phyloP scores from a whole-genome alignment of 2,888 invertebrate species.

The Zaprionus lineosus region DNA sequence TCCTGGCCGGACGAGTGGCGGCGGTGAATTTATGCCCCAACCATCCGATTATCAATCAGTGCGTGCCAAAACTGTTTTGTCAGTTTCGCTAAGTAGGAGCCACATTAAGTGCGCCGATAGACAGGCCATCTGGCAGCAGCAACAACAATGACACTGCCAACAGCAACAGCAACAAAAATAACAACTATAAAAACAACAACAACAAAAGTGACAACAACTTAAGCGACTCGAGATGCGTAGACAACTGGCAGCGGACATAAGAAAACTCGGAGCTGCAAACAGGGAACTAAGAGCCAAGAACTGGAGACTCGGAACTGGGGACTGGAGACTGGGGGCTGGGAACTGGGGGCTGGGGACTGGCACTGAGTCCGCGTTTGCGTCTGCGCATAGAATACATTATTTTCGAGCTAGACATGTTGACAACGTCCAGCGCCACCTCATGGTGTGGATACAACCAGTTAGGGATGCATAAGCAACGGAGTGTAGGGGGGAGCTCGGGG shows the following conservation, averaged over 20 bases:
- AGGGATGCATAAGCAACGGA: slow-evolving; percentile 46
- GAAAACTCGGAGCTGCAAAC: too few species aligned
- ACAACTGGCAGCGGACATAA: slow-evolving; percentile 21
- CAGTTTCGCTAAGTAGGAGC: slow-evolving; percentile 72
- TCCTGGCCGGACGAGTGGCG: slow-evolving; percentile 18
- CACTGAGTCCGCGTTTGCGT: slow-evolving; percentile 23
- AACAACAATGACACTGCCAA: neutral
- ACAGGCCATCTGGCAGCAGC: slow-evolving; percentile 3
- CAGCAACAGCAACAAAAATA: neutral
- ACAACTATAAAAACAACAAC: neutral
- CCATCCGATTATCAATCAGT: slow-evolving; percentile 75
- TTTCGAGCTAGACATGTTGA: slow-evolving; percentile 54
- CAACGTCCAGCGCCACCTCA: slow-evolving; percentile 60
- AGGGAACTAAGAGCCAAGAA: too few species aligned
- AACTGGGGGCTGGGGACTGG: too few species aligned
- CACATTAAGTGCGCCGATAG: slow-evolving; percentile 56
- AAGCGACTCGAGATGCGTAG: neutral
- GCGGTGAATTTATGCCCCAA: slow-evolving; percentile 31
- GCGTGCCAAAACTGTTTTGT: slow-evolving; percentile 78
- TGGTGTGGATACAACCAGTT: slow-evolving; percentile 40
- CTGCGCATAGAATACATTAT: slow-evolving; percentile 68
- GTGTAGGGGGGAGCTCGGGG: too few species aligned
- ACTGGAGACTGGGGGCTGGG: too few species aligned
- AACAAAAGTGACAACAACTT: neutral
- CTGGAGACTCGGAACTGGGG: too few species aligned